Conservation (phyloP, 1,140 invertebrate genomes). For the Apocrypta bakeri region DNA sequence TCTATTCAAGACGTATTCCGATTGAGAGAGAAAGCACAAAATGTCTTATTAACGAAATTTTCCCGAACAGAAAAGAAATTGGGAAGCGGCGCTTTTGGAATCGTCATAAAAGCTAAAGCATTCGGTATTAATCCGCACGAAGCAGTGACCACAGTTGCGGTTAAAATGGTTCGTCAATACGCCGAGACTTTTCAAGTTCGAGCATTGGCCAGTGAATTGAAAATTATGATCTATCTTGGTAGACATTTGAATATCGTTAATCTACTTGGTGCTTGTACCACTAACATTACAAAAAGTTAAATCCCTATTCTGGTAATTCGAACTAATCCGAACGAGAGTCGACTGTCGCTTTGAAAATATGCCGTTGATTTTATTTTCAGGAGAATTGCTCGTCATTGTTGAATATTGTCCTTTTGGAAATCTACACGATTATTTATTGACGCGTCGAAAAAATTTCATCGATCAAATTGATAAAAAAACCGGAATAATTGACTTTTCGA, state of each 20-base stretch:
- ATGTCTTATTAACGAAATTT: too few species aligned
- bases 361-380: conserved; percentile 69
- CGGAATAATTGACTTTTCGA: conserved; percentile 78
- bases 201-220: conserved; percentile 91
- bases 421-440: conserved; percentile 88
- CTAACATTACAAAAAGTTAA: conserved; percentile 78
- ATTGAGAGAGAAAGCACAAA: too few species aligned
- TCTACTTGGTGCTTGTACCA: conserved; percentile 94
- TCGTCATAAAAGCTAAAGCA: conserved; percentile 91
- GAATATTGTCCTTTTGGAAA: conserved; percentile 95
- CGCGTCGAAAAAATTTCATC: conserved; percentile 84
- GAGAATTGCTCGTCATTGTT: conserved; percentile 91
- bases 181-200: conserved; percentile 83
- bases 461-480: conserved; percentile 84
- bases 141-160: conserved; percentile 83
- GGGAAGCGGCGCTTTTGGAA: conserved; percentile 93
- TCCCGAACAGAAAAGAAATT: conserved; percentile 77
- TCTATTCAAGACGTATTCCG: too few species aligned
- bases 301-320: conserved; percentile 78
- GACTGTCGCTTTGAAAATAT: background rate
- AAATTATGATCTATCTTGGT: conserved; percentile 95
- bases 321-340: conserved; percentile 72
- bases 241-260: conserved; percentile 96
- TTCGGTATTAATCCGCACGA: conserved; percentile 83
- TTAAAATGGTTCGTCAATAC: conserved; percentile 89